Conservation (phyloP, 2,113 vertebrate genomes). For the Cynopterus brachyotis region DNA sequence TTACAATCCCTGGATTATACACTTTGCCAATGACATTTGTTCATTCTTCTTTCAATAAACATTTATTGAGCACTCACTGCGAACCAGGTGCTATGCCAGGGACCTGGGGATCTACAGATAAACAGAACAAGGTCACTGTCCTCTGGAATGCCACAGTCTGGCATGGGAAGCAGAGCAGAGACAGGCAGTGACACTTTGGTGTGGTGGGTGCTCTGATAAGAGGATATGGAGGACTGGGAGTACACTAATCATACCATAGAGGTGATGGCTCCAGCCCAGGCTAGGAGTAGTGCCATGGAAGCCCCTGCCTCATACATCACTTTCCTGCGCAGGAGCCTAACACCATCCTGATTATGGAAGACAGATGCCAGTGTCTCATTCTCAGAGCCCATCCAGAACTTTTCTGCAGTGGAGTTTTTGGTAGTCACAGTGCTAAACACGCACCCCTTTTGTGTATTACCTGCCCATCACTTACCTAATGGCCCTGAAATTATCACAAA, state of each 20-base stretch:
- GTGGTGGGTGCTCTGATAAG: not conserved
- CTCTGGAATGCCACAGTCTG: not conserved
- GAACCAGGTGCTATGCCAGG: not conserved
- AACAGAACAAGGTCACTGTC: not conserved
- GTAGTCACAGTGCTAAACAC: not conserved
- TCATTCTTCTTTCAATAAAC: conserved; percentile 39
- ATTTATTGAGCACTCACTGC: not conserved
- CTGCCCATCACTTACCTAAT: not conserved
- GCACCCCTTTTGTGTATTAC: not conserved
- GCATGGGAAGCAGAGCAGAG: not conserved
- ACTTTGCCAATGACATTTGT: conserved; percentile 4
- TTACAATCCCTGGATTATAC: conserved; percentile 42
- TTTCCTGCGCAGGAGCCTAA: not conserved
- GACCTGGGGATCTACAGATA: not conserved
- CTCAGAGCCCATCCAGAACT: not conserved
- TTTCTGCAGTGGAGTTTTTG: not conserved
- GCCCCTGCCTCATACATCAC: not conserved
- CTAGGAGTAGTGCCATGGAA: not conserved
- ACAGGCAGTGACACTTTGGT: not conserved
- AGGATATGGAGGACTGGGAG: not conserved
- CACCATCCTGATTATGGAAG: not conserved
- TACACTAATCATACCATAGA: not conserved
- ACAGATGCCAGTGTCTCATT: not conserved
- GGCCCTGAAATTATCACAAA: not conserved
- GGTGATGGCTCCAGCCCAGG: not conserved